A percentile compares a stretch with the other conserved stretches of the same genome.
Conservation (phyloP, 2,113 vertebrate genomes). For the Notechis scutatus region DNA sequence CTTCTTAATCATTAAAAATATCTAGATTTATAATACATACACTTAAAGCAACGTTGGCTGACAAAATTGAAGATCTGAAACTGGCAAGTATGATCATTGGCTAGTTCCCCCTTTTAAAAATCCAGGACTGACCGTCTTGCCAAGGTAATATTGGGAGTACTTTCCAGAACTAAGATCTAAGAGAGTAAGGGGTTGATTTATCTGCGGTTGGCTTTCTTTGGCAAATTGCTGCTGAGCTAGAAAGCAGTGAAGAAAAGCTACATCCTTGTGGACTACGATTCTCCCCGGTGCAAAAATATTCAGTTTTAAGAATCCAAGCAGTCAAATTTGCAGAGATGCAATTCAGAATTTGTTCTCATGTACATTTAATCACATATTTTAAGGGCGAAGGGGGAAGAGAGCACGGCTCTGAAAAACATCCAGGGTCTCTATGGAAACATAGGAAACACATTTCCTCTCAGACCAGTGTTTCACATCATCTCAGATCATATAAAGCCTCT, state of each 20-base stretch:
- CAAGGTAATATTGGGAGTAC: not conserved
- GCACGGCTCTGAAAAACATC: slow-evolving; percentile 54
- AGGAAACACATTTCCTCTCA: slow-evolving; percentile 57
- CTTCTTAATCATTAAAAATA: not conserved
- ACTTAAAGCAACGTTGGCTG: not conserved
- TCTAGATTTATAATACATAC: not conserved
- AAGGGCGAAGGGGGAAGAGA: slow-evolving; percentile 43
- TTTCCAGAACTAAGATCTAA: not conserved
- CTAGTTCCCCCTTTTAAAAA: not conserved
- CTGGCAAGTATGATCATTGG: not conserved
- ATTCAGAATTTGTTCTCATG: slow-evolving; percentile 40
- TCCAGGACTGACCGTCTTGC: not conserved
- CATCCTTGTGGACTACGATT: slow-evolving; percentile 3
- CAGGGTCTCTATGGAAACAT: slow-evolving; percentile 70
- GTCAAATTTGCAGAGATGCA: not conserved
- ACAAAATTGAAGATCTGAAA: not conserved
- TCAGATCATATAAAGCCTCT: slow-evolving; percentile 44
- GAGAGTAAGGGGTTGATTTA: not conserved
- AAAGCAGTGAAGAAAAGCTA: slow-evolving; percentile 25
- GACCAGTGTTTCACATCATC: slow-evolving; percentile 55
- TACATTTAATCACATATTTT: slow-evolving; percentile 48
- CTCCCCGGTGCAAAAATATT: not conserved
- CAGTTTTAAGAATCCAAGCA: not conserved
- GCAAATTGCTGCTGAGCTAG: slow-evolving; percentile 20
- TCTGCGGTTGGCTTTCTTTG: slow-evolving; percentile 25